Base-by-base conservation (phyloP, 2,113 vertebrate genomes). In the Hymenochirus boettgeri region DNA sequence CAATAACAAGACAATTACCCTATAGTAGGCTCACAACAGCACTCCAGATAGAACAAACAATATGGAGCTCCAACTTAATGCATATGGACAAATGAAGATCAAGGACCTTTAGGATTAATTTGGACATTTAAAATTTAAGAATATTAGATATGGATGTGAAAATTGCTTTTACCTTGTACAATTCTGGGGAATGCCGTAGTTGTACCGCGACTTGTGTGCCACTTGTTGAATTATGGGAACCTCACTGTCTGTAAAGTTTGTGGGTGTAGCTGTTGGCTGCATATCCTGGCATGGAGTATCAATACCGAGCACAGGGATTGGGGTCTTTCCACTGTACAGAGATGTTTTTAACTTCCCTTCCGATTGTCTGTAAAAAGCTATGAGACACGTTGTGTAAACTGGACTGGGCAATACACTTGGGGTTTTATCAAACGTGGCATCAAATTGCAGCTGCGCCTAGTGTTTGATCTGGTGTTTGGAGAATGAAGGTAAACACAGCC, bases 141-240 rank as follows among this genome's bases (percentile, higher is more conserved):
- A n/a, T n/a, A n/a, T n/a, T n/a, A n/a, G n/a, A n/a, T n/a, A n/a
- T n/a, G n/a, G 33, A 35, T 35, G 4, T 35, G 33, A 11, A 9
- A 2, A 35, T n/a, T n/a, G 10, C 8, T 50, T 9, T 80, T 88
- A 91, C 89, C 89, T 88, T 78, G 62, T 26, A 74, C 17, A 81
- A 62, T 83, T 86, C 79, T 79, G 82, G 61, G 92, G 92, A 18
- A 93, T 79, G 73, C 92, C 91, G 0, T 97, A 94, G 79, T 93
- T 93, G 81, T 92, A 94, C 11, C 88, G 86, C 26, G 83, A 77
- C 74, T 79, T 65, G 77, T 80, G 85, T 77, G 81, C 82, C 57
- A 87, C 79, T 81, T 79, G 86, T 72, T 89, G 88, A 67, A 92
- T 57, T n/a, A 82, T 12, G 25, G 86, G 85, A 69, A 54, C 21